Base-by-base conservation (phyloP, 2,113 vertebrate genomes). In the Actinemys pallida region DNA sequence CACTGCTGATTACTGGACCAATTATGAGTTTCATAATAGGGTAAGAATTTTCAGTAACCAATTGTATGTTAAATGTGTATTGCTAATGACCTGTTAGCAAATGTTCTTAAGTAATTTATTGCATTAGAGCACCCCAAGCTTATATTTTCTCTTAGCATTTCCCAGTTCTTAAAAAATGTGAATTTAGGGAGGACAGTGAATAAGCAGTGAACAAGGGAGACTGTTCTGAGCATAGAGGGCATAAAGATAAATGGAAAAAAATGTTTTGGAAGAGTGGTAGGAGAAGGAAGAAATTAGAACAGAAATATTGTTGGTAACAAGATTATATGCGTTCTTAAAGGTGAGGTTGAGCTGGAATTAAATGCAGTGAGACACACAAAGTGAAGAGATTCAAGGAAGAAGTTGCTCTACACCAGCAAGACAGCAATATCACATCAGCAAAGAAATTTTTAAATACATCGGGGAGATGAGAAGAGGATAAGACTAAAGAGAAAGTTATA, bases 1-100 rank as follows among this genome's bases (percentile, higher is more conserved):
- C 97, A 98, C 99, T 22, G 98, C 99, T 49, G 98, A 99, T 97
- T 99, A 99, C 97, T 99, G 99, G 99, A 99, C 98, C 98, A 99
- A 99, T 98, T 99, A 99, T 97, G 97, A 98, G 96, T 99, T 99
- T 98, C 99, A 99, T 98, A 99, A 99, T 98, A 98, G 99, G 99
- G 99, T 99, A 98, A 98, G 98, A 97, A 97, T 80, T 84, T 59
- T 94, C 91, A 84, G 53, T 93, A 95, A 88, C 14, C 72, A 90
- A 86, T 95, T 93, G 42, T 89, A 78, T 88, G 72, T 94, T 76
- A 95, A 22, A 88, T 62, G 82, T 84, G 59, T 12, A 24, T 53
- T 50, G 19, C 42, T 83, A 82, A 80, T 90, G 49, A 45, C 76
- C 59, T 84, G 76, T 81, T 90, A 80, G 62, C 27, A 84, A 81